These are phyloP conservation scores for Chrysemys picta DNA, from an alignment of 2,113 vertebrate species.

Conservation along the genomic window DNA sequence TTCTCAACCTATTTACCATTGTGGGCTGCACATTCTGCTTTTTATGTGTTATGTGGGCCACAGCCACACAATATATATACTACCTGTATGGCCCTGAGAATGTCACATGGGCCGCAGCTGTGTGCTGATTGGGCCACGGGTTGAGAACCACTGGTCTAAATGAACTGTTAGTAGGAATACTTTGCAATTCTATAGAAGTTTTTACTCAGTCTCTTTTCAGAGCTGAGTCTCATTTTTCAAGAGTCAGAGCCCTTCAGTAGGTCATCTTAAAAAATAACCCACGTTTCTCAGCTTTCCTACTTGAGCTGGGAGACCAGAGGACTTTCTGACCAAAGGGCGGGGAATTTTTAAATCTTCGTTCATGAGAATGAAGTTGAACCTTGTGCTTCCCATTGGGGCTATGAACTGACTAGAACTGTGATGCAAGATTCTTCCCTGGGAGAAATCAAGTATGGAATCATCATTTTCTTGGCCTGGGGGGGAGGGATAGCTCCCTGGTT, in stretches of 20 bases:
- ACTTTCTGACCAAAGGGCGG: background rate
- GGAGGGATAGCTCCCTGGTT: no score
- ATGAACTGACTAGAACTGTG: background rate
- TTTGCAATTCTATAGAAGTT: background rate
- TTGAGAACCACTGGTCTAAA: background rate
- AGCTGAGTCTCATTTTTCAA: background rate
- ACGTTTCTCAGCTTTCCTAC: background rate
- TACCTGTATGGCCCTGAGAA: no score
- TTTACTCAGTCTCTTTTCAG: background rate
- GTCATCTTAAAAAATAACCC: background rate
- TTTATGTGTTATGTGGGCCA: background rate
- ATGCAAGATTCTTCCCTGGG: background rate
- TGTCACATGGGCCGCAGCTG: no score
- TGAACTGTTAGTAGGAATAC: background rate
- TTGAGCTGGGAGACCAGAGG: background rate
- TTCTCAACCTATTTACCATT: background rate
- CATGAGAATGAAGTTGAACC: background rate
- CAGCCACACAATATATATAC: no score
- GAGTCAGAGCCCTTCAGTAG: background rate
- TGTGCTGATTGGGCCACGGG: background rate
- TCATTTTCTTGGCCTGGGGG: background rate
- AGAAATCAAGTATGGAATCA: fast-evolving
- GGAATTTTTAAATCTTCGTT: background rate
- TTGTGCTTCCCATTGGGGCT: background rate
- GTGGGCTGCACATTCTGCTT: no score